Conservation (phyloP, 2,888 invertebrate genomes). For the Scaeva pyrastri region DNA sequence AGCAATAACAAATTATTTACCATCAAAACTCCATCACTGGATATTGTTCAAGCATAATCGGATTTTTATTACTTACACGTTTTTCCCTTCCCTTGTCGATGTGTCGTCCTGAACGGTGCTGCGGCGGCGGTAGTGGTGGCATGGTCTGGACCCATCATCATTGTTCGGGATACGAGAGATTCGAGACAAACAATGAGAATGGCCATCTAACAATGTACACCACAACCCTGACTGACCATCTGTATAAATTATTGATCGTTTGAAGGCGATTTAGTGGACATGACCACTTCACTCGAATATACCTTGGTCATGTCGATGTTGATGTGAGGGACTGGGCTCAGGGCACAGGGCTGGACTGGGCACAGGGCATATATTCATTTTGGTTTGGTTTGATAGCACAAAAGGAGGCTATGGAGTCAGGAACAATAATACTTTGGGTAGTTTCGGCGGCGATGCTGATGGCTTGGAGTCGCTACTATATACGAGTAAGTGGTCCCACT, state of each 20-base stretch:
- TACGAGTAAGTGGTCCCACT: conserved; percentile 6
- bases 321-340: background rate
- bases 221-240: conserved; percentile 34
- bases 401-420: conserved; percentile 6
- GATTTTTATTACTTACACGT: conserved; percentile 65
- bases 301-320: conserved; percentile 50
- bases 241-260: conserved; percentile 39
- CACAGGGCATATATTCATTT: conserved; percentile 47
- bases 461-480: conserved; percentile 3
- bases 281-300: conserved; percentile 54
- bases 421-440: background rate
- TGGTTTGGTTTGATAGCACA: conserved; percentile 15
- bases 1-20: conserved; percentile 69
- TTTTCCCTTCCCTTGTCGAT: background rate
- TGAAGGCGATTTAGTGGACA: conserved; percentile 52
- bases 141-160: background rate
- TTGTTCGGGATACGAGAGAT: background rate
- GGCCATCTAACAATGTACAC: conserved; percentile 33
- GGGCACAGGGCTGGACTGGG: too few relatives aligned
- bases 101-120: background rate
- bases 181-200: conserved; percentile 37
- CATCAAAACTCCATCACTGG: conserved; percentile 69
- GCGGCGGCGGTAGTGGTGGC: background rate
- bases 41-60: conserved; percentile 59
- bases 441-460: background rate